phyloP scores from a whole-genome alignment of 2,888 invertebrate species.

The Drosophila melanosoma region DNA sequence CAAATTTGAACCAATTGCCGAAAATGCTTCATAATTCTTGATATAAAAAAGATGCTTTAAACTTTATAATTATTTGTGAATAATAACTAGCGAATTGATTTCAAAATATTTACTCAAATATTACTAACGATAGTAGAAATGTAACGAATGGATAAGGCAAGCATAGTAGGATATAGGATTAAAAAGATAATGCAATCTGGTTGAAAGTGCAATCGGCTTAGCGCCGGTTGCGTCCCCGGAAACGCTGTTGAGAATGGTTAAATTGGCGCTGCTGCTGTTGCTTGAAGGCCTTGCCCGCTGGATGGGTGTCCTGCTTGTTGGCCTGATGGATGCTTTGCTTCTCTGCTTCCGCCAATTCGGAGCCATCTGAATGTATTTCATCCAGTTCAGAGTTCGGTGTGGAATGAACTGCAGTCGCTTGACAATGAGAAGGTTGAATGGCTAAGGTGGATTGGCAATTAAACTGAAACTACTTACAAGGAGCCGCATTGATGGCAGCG shows the following conservation, averaged over 20 bases:
- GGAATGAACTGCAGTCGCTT: conserved; percentile 55
- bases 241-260: conserved; percentile 63
- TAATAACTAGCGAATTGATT: neutral
- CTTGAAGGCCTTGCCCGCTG: conserved; percentile 24
- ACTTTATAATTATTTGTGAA: neutral
- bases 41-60: neutral
- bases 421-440: neutral
- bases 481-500: conserved; percentile 35
- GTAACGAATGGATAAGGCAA: conserved; percentile 36
- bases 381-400: conserved; percentile 58
- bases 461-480: conserved; percentile 39
- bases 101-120: conserved; percentile 47
- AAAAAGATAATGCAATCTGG: conserved; percentile 3
- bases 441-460: neutral
- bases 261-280: conserved; percentile 53
- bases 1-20: conserved; percentile 73
- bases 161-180: conserved; percentile 11
- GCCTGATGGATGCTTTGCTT: conserved; percentile 27
- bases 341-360: conserved; percentile 28
- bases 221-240: conserved; percentile 76
- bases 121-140: conserved; percentile 52
- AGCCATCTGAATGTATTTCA: conserved; percentile 27
- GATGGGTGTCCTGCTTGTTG: conserved; percentile 17
- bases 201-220: conserved; percentile 24
- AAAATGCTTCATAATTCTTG: neutral